phyloP scores from a whole-genome alignment of 2,888 invertebrate species.

The Macropis europaea region DNA sequence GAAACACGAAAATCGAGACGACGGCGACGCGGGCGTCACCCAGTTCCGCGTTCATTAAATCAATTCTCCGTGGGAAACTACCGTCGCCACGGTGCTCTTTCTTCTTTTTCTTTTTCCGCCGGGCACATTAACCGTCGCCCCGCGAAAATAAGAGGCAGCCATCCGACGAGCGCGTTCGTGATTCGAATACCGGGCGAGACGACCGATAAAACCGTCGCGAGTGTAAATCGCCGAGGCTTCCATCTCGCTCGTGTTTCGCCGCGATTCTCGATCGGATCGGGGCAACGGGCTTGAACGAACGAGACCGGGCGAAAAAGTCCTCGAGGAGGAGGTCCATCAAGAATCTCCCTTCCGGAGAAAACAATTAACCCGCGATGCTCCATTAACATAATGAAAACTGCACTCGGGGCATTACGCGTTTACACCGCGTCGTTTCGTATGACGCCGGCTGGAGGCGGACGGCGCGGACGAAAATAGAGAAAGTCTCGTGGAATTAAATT shows the following conservation, averaged over 20 bases:
- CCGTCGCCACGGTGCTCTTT: conserved; percentile 18
- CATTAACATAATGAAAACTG: conserved; percentile 31
- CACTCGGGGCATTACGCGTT: no score
- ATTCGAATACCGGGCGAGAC: conserved; percentile 22
- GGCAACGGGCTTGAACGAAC: conserved; percentile 31
- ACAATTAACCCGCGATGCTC: conserved; percentile 17
- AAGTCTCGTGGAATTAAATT: conserved; percentile 11
- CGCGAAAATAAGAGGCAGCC: conserved; percentile 6
- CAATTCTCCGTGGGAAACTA: conserved; percentile 35
- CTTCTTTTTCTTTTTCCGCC: conserved; percentile 24
- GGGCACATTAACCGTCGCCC: conserved; percentile 21
- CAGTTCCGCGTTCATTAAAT: conserved; percentile 38
- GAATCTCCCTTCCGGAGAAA: neutral
- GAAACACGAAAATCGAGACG: conserved; percentile 51
- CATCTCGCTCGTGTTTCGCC: no score
- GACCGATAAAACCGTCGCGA: conserved; percentile 23
- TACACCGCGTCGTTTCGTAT: no score
- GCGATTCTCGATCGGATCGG: conserved; percentile 18
- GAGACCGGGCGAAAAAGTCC: neutral
- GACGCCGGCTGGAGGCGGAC: no score
- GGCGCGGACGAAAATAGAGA: neutral
- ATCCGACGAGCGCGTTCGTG: conserved; percentile 10
- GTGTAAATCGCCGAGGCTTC: no score
- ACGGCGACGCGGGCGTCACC: conserved; percentile 10
- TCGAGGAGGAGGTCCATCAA: neutral